Base-by-base conservation (phyloP, 2,888 invertebrate genomes). In the Agonopterix arenella region DNA sequence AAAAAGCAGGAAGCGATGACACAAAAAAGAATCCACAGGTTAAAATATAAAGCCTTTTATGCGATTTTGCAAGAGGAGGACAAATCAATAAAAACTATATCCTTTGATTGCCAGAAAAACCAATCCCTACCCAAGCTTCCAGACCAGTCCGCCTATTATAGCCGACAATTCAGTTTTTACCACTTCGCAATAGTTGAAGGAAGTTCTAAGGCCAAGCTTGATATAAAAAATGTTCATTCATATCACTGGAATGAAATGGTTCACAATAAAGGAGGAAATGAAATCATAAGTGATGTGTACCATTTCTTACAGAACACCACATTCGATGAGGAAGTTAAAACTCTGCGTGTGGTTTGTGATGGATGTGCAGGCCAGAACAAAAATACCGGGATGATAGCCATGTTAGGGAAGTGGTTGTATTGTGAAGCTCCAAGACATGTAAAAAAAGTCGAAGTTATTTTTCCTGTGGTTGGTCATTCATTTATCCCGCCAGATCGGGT, bases 61-160 rank as follows among this genome's bases (percentile, higher is more conserved):
- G 43, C 37, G 2, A 43, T 44, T 11, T 37, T 50, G 8, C 1
- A 28, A 11, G 37, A 48, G 13, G 47, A 47, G 10, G 47, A 64
- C 18, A n/a, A n/a, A n/a, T n/a, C n/a, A n/a, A 5, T 50, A 2
- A 50, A 46, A 46, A 50, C 36, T 3, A 13, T 73, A 16, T 57
- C 55, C 4, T 70, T 65, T 53, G 71, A 71, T 48, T 72, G 68
- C 46, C 64, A 68, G 53, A 68, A 73, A 55, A 73, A 70, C 48
- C 51, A 60, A 18, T 42, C 53, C 4, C 43, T 70, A 1, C 70
- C 69, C 1, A 66, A 66, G 52, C 41, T 71, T 36, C 64, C 66
- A 1, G 67, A 68, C 46, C 67, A 70, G 53, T 50, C 56, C n/a
- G 53, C 58, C 38, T 70, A 72, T 28, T 73, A 64, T 54, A 52